Percentiles rank a stretch among this genome's conserved stretches.
Evolutionary conservation across 2,797 vertebrate species (phyloP).

Genomic region (Ceryle rudis): DNA sequence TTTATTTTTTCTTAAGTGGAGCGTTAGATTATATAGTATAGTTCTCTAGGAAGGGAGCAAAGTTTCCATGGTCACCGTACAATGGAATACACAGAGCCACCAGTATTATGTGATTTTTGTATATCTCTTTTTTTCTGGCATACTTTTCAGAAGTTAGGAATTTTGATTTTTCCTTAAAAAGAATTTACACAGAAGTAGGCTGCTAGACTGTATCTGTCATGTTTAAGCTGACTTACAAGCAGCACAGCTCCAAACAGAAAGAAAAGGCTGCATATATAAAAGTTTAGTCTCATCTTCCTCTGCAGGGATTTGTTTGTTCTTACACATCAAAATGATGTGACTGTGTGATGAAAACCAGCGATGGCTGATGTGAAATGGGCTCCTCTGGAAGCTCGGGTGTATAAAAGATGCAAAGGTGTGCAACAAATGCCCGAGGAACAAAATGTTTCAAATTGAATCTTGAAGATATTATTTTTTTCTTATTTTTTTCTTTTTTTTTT

Average conservation of each 20-base stretch:
- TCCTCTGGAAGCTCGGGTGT: not conserved
- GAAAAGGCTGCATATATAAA: not conserved
- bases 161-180: constrained; percentile 24
- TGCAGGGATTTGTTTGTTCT: constrained; percentile 33
- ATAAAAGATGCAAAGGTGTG: not conserved
- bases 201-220: not conserved
- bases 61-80: constrained; percentile 23
- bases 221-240: not conserved
- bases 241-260: not conserved
- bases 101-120: not conserved
- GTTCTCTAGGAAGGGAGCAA: not conserved
- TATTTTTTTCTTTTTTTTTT: not conserved
- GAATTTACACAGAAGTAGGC: not conserved
- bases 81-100: not conserved
- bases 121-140: constrained; percentile 6
- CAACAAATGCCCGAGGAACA: not conserved
- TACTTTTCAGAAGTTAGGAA: constrained; percentile 21
- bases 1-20: not conserved
- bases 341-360: not conserved
- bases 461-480: not conserved
- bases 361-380: not conserved
- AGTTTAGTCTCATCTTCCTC: not conserved
- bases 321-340: not conserved
- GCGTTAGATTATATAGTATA: not conserved
- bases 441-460: not conserved